These are phyloP conservation scores for Drosophila pachea DNA, from an alignment of 1,140 invertebrate genomes.

Conservation along the genomic window DNA sequence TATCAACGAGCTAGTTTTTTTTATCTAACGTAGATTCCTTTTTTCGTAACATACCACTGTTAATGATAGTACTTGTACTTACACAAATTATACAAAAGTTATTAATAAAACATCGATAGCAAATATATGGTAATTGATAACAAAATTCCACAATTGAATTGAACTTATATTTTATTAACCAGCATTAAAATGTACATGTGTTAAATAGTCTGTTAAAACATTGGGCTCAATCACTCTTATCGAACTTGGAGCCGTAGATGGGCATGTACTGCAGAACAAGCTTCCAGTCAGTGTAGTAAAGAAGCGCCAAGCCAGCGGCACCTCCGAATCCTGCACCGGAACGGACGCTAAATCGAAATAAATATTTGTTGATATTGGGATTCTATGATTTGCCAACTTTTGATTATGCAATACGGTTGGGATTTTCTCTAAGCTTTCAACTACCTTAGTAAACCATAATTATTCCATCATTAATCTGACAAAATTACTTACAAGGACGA, in stretches of 20 bases:
- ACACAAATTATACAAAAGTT: slow-evolving; percentile 1
- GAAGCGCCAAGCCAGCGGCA: slow-evolving; percentile 80
- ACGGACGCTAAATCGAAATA: slow-evolving; percentile 80
- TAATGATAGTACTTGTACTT: slow-evolving; percentile 34
- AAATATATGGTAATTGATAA: slow-evolving; percentile 5
- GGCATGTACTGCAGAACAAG: slow-evolving; percentile 85
- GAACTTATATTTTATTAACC: slow-evolving; percentile 63
- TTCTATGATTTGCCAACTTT: slow-evolving; percentile 2
- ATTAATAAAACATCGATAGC: slow-evolving; percentile 14
- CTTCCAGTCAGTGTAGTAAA: slow-evolving; percentile 90
- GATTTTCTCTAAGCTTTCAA: background rate
- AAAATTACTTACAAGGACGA: slow-evolving; percentile 80
- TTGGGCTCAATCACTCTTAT: slow-evolving; percentile 78
- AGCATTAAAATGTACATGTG: slow-evolving; percentile 42
- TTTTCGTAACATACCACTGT: slow-evolving; percentile 26
- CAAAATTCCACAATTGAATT: slow-evolving; percentile 15
- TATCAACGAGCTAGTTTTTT: slow-evolving; percentile 24
- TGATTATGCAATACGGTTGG: slow-evolving; percentile 59
- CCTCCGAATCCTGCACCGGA: slow-evolving; percentile 83
- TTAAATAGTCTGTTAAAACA: slow-evolving; percentile 28
- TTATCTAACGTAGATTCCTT: slow-evolving; percentile 32
- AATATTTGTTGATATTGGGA: slow-evolving; percentile 4
- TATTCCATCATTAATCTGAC: background rate
- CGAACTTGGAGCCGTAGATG: slow-evolving; percentile 86
- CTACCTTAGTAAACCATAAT: background rate